Percentiles rank a stretch among this genome's conserved stretches.
phyloP scores from a whole-genome alignment of 2,113 vertebrate genomes.

The Menura novaehollandiae region DNA sequence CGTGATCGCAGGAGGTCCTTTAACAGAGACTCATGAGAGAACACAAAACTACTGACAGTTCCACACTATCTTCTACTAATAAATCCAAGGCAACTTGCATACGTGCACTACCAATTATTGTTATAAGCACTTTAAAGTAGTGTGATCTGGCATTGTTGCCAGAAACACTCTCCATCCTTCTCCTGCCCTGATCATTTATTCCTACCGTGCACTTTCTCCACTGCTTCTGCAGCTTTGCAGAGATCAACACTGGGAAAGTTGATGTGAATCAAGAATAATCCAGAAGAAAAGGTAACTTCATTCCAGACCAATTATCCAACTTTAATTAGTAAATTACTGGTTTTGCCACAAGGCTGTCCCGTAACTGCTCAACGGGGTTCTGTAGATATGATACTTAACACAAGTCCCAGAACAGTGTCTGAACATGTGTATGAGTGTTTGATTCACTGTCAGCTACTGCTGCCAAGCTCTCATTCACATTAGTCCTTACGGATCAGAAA shows the following conservation, averaged over 20 bases:
- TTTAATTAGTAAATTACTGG: neutral
- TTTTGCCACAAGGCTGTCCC: neutral
- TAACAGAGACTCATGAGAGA: neutral
- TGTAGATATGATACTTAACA: neutral
- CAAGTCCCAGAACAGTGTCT: neutral
- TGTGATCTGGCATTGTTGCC: neutral
- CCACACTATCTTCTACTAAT: neutral
- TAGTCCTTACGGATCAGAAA: neutral
- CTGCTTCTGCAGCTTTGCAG: neutral
- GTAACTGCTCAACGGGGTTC: neutral
- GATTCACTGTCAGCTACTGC: neutral
- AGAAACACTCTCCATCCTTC: neutral
- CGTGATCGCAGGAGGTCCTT: neutral
- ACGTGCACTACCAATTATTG: neutral
- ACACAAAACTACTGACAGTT: neutral
- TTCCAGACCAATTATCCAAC: neutral
- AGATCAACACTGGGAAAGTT: neutral
- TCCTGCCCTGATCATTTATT: neutral
- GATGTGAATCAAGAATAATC: neutral
- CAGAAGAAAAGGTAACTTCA: neutral
- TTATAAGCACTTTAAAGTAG: neutral
- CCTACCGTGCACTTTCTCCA: neutral
- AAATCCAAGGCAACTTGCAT: neutral
- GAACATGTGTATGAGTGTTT: fast-evolving
- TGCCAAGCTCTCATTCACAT: neutral